phyloP scores from a whole-genome alignment of 2,113 vertebrate species.

The Varanus salvator region DNA sequence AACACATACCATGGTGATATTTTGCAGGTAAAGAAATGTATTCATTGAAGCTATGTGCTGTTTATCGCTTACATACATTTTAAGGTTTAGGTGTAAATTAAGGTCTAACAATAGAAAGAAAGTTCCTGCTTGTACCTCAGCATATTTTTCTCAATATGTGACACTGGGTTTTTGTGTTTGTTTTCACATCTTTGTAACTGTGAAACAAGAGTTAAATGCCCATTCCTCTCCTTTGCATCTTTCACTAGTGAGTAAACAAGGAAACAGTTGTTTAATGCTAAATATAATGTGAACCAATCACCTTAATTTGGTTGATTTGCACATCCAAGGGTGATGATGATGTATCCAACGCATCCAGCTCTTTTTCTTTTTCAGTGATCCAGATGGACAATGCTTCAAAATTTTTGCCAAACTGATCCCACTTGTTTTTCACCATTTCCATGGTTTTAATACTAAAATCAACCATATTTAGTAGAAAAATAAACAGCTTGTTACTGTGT shows the following conservation, averaged over 20 bases:
- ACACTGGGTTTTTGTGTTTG: background rate
- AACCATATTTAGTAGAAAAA: constrained; percentile 79
- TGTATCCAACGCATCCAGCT: constrained; percentile 81
- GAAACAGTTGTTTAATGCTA: constrained; percentile 41
- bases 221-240: constrained; percentile 30
- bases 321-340: constrained; percentile 82
- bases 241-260: background rate
- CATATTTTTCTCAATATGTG: constrained; percentile 26
- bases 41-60: constrained; percentile 34
- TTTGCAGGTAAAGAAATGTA: constrained; percentile 28
- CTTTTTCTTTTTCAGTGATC: constrained; percentile 89
- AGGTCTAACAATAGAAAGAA: constrained; percentile 47
- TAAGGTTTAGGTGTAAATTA: constrained; percentile 40
- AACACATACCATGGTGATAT: constrained; percentile 33
- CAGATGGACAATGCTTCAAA: constrained; percentile 87
- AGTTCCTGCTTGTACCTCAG: constrained; percentile 45
- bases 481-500: constrained; percentile 69
- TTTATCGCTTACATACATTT: constrained; percentile 65
- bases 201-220: constrained; percentile 24
- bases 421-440: constrained; percentile 88
- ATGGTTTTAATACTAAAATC: constrained; percentile 91
- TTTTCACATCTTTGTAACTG: constrained; percentile 22
- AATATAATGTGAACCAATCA: constrained; percentile 78
- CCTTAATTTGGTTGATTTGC: constrained; percentile 88
- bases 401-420: constrained; percentile 88